phyloP scores from a whole-genome alignment of 2,797 vertebrate species.

The Pipistrellus kuhlii region DNA sequence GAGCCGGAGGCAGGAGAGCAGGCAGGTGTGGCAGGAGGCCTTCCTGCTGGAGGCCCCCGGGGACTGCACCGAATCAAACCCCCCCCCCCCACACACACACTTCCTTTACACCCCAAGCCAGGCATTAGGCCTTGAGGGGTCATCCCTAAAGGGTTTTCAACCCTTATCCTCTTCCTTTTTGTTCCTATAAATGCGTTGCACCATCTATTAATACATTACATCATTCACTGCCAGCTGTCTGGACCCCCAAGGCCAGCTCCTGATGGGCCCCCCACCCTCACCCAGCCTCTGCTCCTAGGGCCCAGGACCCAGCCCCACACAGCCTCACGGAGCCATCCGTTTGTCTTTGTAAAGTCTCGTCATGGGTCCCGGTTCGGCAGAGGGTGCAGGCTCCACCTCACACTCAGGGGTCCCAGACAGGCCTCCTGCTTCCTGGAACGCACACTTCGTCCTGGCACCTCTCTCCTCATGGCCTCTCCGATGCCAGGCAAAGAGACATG shows the following conservation, averaged over 20 bases:
- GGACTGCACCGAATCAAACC: not conserved
- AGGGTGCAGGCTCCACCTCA: not conserved
- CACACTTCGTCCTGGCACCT: not conserved
- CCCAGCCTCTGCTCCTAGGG: not conserved
- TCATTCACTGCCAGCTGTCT: not conserved
- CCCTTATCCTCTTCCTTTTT: not conserved
- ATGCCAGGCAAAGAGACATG: not conserved
- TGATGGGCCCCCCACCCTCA: not conserved
- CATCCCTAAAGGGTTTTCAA: not conserved
- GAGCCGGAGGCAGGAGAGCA: not conserved
- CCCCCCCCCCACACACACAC: too few relatives aligned
- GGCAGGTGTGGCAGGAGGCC: not conserved
- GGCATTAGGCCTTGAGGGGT: not conserved
- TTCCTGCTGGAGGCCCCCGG: not conserved
- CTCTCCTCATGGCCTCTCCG: not conserved
- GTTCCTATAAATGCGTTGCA: rapidly evolving
- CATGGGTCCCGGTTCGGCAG: not conserved
- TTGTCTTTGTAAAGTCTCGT: not conserved
- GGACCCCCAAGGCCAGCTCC: not conserved
- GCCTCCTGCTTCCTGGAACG: not conserved
- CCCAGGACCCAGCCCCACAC: not conserved
- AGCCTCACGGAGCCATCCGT: not conserved
- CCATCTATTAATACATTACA: not conserved
- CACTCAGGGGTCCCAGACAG: not conserved
- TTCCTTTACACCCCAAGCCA: not conserved